phyloP scores from a whole-genome alignment of 1,140 invertebrate species.

The Mylabris phalerata region DNA sequence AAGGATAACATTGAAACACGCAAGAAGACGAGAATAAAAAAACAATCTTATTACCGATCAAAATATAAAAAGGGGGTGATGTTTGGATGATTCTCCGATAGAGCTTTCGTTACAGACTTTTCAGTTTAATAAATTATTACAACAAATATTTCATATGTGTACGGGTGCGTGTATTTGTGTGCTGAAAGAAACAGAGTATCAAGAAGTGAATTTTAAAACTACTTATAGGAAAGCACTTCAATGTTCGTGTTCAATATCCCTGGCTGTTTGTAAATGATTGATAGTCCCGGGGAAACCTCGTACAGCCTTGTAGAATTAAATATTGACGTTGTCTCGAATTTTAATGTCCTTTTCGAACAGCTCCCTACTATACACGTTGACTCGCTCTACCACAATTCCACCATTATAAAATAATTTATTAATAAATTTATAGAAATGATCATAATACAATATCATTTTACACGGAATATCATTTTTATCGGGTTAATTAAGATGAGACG shows the following conservation, averaged over 20 bases:
- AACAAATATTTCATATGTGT: no score
- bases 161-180: no score
- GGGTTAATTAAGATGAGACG: no score
- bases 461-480: no score
- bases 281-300: constrained; percentile 26
- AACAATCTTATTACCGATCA: no score
- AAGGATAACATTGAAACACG: no score
- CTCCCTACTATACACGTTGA: no score
- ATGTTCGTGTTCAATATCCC: constrained; percentile 24
- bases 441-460: background rate
- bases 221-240: constrained; percentile 19
- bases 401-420: constrained; percentile 14
- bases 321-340: constrained; percentile 30
- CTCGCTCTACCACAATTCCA: constrained; percentile 3
- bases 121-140: no score
- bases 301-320: constrained; percentile 26
- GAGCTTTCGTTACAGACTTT: no score
- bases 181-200: background rate
- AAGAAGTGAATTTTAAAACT: constrained; percentile 22
- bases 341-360: constrained; percentile 15
- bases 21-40: no score
- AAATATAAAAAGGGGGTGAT: no score
- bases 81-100: no score
- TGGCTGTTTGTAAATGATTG: constrained; percentile 30
- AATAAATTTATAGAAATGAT: constrained; percentile 5